phyloP scores from a whole-genome alignment of 2,797 vertebrate genomes.

The Nothura maculosa region DNA sequence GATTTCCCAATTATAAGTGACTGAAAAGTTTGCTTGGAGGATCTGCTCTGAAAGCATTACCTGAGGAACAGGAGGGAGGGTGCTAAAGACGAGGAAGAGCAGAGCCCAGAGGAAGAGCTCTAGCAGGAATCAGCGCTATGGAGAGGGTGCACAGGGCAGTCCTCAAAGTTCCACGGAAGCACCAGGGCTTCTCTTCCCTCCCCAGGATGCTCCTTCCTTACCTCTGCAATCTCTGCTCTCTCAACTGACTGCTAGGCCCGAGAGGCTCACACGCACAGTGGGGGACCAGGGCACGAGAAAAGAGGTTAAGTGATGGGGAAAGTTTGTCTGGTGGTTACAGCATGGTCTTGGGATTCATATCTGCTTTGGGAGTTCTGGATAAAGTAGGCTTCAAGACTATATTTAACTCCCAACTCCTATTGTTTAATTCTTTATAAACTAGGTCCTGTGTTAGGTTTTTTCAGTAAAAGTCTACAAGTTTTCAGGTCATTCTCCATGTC shows the following conservation, averaged over 20 bases:
- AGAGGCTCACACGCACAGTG: not conserved
- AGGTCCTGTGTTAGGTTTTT: not conserved
- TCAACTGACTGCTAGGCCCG: not conserved
- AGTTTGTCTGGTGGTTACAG: not conserved
- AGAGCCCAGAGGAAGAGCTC: not conserved
- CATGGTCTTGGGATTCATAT: not conserved
- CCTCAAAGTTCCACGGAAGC: not conserved
- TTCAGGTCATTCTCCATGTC: not conserved
- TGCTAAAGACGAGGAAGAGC: not conserved
- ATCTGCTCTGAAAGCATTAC: conserved; percentile 46
- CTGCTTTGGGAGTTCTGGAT: not conserved
- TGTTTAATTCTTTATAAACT: conserved; percentile 43
- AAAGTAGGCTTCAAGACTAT: not conserved
- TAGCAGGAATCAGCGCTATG: no score
- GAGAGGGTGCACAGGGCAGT: not conserved
- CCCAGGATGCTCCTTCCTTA: not conserved
- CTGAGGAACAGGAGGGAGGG: conserved; percentile 17
- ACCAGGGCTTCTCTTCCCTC: not conserved
- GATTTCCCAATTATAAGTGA: conserved; percentile 75
- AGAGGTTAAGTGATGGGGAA: not conserved
- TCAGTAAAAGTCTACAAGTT: not conserved
- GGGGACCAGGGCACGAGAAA: not conserved
- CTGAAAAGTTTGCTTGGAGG: conserved; percentile 59
- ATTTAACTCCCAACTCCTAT: not conserved
- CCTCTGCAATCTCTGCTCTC: not conserved